Conservation (phyloP, 2,113 vertebrate species). For the Caranx melampygus region DNA sequence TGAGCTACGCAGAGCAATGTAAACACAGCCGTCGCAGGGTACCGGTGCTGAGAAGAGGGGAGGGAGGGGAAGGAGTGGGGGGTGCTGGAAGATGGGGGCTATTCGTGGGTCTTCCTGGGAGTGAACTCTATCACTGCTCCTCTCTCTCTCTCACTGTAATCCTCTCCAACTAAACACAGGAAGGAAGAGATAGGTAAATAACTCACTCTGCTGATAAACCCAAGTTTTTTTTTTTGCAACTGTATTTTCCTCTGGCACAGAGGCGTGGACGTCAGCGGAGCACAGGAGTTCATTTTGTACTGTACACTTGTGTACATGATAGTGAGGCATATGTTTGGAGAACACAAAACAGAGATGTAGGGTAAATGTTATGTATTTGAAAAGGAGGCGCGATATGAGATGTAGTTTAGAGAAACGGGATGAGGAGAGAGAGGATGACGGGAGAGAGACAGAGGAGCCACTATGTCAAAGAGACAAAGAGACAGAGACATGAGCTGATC, state of each 20-base stretch:
- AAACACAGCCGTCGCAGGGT: slow-evolving; percentile 82
- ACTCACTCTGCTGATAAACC: slow-evolving; percentile 68
- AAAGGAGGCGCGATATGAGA: background rate
- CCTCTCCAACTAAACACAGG: slow-evolving; percentile 81
- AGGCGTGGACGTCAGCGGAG: background rate
- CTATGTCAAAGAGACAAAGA: slow-evolving; percentile 40
- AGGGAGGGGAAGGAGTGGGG: background rate
- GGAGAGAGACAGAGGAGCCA: slow-evolving; percentile 36
- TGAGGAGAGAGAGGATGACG: background rate
- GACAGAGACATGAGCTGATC: slow-evolving; percentile 53
- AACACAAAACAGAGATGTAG: slow-evolving; percentile 27
- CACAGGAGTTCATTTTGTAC: slow-evolving; percentile 9
- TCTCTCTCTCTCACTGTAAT: slow-evolving; percentile 67
- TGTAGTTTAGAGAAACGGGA: background rate
- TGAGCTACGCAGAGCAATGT: slow-evolving; percentile 66
- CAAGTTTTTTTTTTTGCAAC: slow-evolving; percentile 19
- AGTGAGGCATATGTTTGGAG: slow-evolving; percentile 34
- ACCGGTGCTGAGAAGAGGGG: slow-evolving; percentile 10
- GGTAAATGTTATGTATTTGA: slow-evolving; percentile 19
- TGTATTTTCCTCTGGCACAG: slow-evolving; percentile 34
- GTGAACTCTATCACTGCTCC: slow-evolving; percentile 63
- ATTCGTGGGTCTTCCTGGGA: slow-evolving; percentile 72
- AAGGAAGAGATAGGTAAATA: slow-evolving; percentile 83
- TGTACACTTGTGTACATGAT: slow-evolving; percentile 15
- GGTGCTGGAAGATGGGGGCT: slow-evolving; percentile 26